Percentiles rank a stretch among this genome's conserved stretches.
phyloP scores from a whole-genome alignment of 2,797 vertebrate species.

The Sylvilagus floridanus region DNA sequence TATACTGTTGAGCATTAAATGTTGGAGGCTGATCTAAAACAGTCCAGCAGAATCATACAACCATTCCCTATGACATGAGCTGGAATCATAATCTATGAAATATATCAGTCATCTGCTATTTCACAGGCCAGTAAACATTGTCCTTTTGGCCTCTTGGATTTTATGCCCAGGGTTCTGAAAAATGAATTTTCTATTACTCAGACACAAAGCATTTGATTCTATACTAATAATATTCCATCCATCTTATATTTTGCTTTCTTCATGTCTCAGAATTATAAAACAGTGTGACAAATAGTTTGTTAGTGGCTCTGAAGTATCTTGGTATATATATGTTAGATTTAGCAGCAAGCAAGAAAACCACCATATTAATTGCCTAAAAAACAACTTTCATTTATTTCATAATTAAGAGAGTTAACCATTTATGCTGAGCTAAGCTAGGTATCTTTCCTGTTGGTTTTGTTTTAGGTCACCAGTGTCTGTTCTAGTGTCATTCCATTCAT shows the following conservation, averaged over 20 bases:
- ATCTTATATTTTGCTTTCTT: neutral
- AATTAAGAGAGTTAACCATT: neutral
- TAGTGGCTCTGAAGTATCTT: neutral
- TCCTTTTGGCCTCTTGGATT: neutral
- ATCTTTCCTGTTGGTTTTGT: neutral
- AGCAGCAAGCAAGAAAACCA: neutral
- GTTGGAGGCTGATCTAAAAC: neutral
- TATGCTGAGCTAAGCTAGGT: neutral
- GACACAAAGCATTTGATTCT: neutral
- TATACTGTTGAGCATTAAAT: neutral
- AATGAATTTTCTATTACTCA: neutral
- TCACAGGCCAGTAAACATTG: neutral
- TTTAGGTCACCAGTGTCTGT: neutral
- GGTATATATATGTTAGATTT: neutral
- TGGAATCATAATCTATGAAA: neutral
- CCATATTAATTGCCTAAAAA: neutral
- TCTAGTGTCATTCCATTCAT: neutral
- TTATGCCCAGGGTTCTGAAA: neutral
- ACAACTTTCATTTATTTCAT: neutral
- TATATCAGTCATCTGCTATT: neutral
- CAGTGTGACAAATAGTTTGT: neutral
- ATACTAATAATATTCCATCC: neutral
- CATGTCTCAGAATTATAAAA: neutral
- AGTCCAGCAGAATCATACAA: neutral
- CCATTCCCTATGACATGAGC: rapidly evolving